phyloP scores from a whole-genome alignment of 2,113 vertebrate genomes.

The Hippocampus guttulatus region DNA sequence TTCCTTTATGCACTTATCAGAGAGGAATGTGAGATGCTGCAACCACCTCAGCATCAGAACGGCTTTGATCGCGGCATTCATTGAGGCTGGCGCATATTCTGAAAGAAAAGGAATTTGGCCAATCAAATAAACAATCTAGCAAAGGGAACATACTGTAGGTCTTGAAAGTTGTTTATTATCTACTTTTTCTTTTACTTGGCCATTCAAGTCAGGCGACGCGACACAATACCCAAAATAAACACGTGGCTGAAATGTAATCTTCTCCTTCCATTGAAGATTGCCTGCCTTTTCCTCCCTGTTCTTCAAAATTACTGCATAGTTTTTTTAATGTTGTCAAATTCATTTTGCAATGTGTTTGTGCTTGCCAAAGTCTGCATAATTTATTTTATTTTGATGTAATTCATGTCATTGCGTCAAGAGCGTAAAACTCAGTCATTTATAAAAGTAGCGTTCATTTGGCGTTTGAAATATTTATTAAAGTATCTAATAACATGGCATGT shows the following conservation, averaged over 20 bases:
- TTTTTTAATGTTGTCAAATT: too few species aligned
- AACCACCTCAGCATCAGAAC: slow-evolving; percentile 24
- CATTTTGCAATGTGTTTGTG: too few species aligned
- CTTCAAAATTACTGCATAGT: too few species aligned
- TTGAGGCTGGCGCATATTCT: not conserved
- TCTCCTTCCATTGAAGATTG: too few species aligned
- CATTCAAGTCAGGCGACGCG: not conserved
- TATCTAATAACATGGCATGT: not conserved
- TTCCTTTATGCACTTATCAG: slow-evolving; percentile 41
- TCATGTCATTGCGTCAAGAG: too few species aligned
- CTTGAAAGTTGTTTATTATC: not conserved
- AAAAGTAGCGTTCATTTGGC: not conserved
- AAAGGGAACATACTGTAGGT: not conserved
- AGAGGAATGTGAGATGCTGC: slow-evolving; percentile 42
- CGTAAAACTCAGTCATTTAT: too few species aligned
- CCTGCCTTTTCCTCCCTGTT: too few species aligned
- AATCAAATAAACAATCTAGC: not conserved
- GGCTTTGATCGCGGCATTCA: slow-evolving; percentile 12
- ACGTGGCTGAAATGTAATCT: too few species aligned
- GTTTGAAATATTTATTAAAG: not conserved
- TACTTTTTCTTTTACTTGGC: not conserved
- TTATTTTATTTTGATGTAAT: too few species aligned
- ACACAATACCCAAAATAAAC: too few species aligned
- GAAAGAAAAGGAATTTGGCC: not conserved
- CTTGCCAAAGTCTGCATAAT: too few species aligned